These are phyloP conservation scores for Thalassaphorura encarpata DNA, from an alignment of 1,140 invertebrate genomes.

Conservation along the genomic window DNA sequence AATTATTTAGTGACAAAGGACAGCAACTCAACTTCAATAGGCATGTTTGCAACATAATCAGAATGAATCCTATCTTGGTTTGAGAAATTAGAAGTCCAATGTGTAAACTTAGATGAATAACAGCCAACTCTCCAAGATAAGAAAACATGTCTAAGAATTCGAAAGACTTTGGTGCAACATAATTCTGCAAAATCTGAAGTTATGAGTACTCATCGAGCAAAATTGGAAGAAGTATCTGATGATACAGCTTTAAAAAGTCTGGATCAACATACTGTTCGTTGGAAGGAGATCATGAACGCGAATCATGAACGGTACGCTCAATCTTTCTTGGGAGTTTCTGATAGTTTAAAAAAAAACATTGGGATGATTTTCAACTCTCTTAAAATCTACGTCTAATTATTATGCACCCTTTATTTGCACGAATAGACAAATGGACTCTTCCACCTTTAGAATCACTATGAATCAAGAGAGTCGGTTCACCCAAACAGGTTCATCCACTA, in stretches of 20 bases:
- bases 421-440: no score
- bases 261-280: conserved; percentile 54
- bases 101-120: conserved; percentile 51
- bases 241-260: conserved; percentile 60
- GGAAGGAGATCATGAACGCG: conserved; percentile 51
- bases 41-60: conserved; percentile 81
- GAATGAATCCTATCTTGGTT: conserved; percentile 65
- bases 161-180: conserved; percentile 66
- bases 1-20: conserved; percentile 69
- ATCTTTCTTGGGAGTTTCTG: conserved; percentile 57
- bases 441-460: no score
- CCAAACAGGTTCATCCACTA: no score
- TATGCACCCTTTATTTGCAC: no score
- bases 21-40: conserved; percentile 71
- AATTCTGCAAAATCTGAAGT: conserved; percentile 67
- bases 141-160: conserved; percentile 66
- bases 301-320: conserved; percentile 74
- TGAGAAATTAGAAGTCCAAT: conserved; percentile 56
- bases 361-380: conserved; percentile 55
- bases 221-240: conserved; percentile 59
- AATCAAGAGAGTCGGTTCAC: no score
- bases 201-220: conserved; percentile 63
- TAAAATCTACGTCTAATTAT: no score
- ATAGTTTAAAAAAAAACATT: conserved; percentile 61
- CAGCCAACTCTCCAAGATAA: conserved; percentile 70